These are phyloP conservation scores for Ganaspis sp. DNA, from an alignment of 1,140 invertebrate genomes.

Conservation along the genomic window DNA sequence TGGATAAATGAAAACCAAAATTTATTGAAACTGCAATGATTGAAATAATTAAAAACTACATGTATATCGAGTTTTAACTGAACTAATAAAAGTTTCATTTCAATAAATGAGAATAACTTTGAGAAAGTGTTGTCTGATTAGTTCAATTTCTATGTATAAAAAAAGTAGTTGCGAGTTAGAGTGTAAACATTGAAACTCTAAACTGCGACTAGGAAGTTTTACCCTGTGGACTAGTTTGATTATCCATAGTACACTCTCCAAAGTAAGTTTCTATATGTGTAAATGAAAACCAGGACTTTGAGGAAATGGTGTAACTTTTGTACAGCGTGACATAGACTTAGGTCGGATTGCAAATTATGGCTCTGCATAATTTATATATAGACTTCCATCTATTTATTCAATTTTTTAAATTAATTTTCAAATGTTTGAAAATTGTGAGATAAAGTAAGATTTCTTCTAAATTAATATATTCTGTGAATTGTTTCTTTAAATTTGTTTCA, in stretches of 20 bases:
- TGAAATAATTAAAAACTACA: too few relatives aligned
- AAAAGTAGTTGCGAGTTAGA: neutral
- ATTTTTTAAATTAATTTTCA: too few relatives aligned
- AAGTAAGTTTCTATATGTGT: constrained; percentile 6
- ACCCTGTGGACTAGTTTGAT: constrained; percentile 9
- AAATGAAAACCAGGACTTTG: neutral
- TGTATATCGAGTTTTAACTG: too few relatives aligned
- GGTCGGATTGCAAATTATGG: neutral
- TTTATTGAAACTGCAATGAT: too few relatives aligned
- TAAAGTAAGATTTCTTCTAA: too few relatives aligned
- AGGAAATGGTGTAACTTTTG: neutral
- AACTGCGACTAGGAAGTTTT: neutral
- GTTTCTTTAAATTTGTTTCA: too few relatives aligned
- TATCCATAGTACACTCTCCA: neutral
- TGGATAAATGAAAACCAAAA: too few relatives aligned
- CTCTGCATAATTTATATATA: neutral
- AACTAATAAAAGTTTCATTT: too few relatives aligned
- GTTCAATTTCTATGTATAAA: neutral
- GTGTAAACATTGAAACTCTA: neutral
- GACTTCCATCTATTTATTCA: too few relatives aligned
- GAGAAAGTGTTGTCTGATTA: neutral
- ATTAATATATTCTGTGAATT: too few relatives aligned
- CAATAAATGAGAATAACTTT: too few relatives aligned
- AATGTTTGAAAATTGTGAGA: too few relatives aligned
- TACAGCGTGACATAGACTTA: neutral